phyloP scores from a whole-genome alignment of 2,113 vertebrate species.

The Hippocampus mohnikei region DNA sequence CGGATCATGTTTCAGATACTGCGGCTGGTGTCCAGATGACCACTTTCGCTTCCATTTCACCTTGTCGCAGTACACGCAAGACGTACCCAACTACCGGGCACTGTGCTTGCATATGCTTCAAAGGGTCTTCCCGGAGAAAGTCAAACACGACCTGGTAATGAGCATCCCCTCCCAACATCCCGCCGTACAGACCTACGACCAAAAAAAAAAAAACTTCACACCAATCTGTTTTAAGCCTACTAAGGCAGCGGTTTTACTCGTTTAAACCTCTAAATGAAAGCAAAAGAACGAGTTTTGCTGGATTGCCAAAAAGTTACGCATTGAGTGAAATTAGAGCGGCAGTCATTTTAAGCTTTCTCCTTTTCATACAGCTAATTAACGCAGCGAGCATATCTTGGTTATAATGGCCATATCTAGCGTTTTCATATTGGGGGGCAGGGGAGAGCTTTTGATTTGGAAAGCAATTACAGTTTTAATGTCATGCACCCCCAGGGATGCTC shows the following conservation, averaged over 20 bases:
- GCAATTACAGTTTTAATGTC: slow-evolving; percentile 3
- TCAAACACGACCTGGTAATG: slow-evolving; percentile 83
- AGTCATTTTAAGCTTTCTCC: neutral
- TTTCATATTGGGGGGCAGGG: neutral
- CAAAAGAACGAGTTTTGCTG: neutral
- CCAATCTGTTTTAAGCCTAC: neutral
- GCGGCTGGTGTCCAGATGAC: slow-evolving; percentile 79
- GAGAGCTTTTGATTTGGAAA: neutral
- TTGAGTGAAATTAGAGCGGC: slow-evolving; percentile 1
- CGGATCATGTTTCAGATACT: slow-evolving; percentile 63
- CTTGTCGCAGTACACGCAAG: slow-evolving; percentile 75
- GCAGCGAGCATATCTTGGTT: neutral
- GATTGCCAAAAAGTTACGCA: neutral
- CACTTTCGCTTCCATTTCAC: slow-evolving; percentile 78
- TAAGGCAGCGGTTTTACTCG: neutral
- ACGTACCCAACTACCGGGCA: slow-evolving; percentile 72
- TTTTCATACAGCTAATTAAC: neutral
- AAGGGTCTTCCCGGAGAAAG: slow-evolving; percentile 79
- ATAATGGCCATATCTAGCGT: neutral
- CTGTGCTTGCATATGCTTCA: slow-evolving; percentile 83
- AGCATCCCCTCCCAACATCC: neutral
- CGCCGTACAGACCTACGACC: neutral
- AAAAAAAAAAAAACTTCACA: neutral
- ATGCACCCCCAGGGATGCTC: neutral
- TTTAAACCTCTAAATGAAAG: neutral